phyloP scores from a whole-genome alignment of 1,140 invertebrate species.

The Diorhabda carinulata region DNA sequence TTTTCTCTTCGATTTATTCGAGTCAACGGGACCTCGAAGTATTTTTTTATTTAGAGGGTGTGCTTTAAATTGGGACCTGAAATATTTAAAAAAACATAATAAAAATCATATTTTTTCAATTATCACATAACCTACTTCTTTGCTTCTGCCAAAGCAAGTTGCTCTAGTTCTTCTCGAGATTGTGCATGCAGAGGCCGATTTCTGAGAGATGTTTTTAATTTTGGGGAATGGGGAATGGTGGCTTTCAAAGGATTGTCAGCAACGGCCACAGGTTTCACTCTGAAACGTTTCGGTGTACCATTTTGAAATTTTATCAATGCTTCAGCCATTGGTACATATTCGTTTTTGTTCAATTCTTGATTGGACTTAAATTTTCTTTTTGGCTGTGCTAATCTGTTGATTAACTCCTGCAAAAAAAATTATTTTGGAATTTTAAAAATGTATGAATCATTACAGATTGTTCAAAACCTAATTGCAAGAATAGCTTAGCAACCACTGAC shows the following conservation, averaged over 20 bases:
- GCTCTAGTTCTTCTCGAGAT: slow-evolving; percentile 44
- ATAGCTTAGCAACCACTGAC: too few relatives aligned
- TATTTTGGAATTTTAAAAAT: too few relatives aligned
- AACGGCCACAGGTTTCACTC: slow-evolving; percentile 31
- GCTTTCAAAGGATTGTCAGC: slow-evolving; percentile 31
- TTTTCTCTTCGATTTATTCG: slow-evolving; percentile 30
- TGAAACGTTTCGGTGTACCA: slow-evolving; percentile 49
- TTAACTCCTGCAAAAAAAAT: neutral
- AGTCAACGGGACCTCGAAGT: slow-evolving; percentile 34
- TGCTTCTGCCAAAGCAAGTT: slow-evolving; percentile 43
- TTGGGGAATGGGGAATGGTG: slow-evolving; percentile 49
- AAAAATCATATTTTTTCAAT: slow-evolving; percentile 11
- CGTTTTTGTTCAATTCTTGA: slow-evolving; percentile 24
- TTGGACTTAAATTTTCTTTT: slow-evolving; percentile 27
- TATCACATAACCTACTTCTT: slow-evolving; percentile 32
- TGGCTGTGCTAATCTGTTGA: slow-evolving; percentile 29
- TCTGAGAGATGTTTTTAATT: slow-evolving; percentile 46
- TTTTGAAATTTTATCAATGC: slow-evolving; percentile 48
- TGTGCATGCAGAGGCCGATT: slow-evolving; percentile 33
- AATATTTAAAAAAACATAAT: slow-evolving; percentile 15
- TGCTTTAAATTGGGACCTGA: slow-evolving; percentile 41
- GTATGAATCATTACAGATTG: too few relatives aligned
- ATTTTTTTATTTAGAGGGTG: slow-evolving; percentile 40
- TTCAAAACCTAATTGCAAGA: too few relatives aligned
- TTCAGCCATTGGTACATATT: slow-evolving; percentile 50